Evolutionary conservation across 2,888 invertebrate species (phyloP).

Genomic region (Eledone cirrhosa): DNA sequence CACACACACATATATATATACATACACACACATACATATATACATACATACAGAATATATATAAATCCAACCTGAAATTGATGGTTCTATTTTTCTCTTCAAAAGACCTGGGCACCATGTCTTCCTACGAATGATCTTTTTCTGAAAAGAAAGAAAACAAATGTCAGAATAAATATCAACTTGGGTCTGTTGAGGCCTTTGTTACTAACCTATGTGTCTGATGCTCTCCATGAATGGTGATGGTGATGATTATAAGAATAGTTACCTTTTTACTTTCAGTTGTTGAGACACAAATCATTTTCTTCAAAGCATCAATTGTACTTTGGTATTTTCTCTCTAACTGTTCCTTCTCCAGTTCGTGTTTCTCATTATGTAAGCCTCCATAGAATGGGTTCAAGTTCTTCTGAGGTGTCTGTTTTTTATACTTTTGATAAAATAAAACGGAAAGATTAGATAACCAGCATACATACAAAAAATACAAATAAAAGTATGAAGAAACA

Average conservation of each 20-base stretch:
- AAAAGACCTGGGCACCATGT: constrained; percentile 7
- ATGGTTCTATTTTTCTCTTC: constrained; percentile 2
- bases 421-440: not conserved
- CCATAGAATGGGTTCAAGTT: not conserved
- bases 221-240: no score
- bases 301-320: not conserved
- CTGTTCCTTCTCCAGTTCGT: not conserved
- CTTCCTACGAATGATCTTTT: not conserved
- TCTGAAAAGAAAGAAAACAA: constrained; percentile 1
- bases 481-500: no score
- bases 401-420: not conserved
- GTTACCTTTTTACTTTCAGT: not conserved
- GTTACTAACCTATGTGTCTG: no score
- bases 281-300: not conserved
- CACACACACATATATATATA: no score
- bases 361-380: not conserved
- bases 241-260: no score
- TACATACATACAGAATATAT: no score
- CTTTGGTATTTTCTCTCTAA: not conserved
- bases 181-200: not conserved
- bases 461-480: no score
- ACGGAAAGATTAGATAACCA: not conserved
- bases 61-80: no score
- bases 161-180: not conserved
- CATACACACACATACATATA: no score